Conservation (phyloP, 2,113 vertebrate genomes). For the mouse (Mus musculus) region DNA sequence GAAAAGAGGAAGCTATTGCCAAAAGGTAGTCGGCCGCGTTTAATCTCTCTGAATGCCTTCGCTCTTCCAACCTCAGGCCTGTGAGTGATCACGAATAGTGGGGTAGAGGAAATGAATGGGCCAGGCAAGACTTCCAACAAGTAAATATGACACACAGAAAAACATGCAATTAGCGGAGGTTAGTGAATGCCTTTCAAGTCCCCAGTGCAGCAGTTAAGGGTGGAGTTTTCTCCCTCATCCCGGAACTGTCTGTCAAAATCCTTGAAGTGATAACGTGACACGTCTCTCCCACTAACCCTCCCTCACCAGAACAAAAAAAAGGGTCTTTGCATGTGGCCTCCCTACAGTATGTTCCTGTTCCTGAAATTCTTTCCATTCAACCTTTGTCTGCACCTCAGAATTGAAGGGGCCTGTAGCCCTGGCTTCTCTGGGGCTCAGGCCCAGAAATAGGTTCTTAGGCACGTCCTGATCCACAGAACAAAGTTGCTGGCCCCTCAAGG, state of each 20-base stretch:
- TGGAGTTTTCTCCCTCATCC: slow-evolving; percentile 60
- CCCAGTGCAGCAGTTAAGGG: slow-evolving; percentile 9
- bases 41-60: neutral
- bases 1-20: neutral
- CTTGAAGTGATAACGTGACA: slow-evolving; percentile 73
- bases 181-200: slow-evolving; percentile 69
- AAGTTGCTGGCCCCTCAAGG: neutral
- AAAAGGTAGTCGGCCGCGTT: neutral
- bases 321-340: slow-evolving; percentile 52
- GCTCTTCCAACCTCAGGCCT: neutral
- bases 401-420: neutral
- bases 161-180: slow-evolving; percentile 66
- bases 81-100: neutral
- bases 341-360: neutral
- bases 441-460: neutral
- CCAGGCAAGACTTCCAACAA: slow-evolving; percentile 65
- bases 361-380: neutral
- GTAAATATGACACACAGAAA: slow-evolving; percentile 65
- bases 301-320: slow-evolving; percentile 20
- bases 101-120: slow-evolving; percentile 43
- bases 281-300: slow-evolving; percentile 64
- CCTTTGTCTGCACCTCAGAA: slow-evolving; percentile 59
- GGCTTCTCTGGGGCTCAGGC: neutral
- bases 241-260: slow-evolving; percentile 75
- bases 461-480: accelerated